Percentiles rank a stretch among this genome's conserved stretches.
phyloP scores from a whole-genome alignment of 2,888 invertebrate species.

The Microchrysa polita region DNA sequence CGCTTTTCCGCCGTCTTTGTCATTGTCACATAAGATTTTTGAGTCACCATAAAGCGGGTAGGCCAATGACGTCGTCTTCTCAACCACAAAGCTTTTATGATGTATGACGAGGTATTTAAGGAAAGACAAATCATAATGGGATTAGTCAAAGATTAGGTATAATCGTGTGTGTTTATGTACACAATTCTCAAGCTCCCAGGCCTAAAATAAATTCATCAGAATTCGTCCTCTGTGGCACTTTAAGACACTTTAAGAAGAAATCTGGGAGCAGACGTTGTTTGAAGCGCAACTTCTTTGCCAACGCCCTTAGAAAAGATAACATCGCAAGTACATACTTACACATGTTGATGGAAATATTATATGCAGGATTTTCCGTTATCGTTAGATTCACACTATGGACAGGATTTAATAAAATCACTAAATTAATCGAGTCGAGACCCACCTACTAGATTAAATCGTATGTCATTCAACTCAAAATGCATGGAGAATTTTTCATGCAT shows the following conservation, averaged over 20 bases:
- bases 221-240: neutral
- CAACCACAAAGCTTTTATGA: slow-evolving; percentile 38
- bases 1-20: slow-evolving; percentile 14
- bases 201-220: neutral
- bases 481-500: too few relatives aligned
- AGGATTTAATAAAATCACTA: too few relatives aligned
- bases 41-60: slow-evolving; percentile 47
- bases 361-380: too few relatives aligned
- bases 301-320: neutral
- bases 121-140: slow-evolving; percentile 48
- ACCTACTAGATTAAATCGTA: too few relatives aligned
- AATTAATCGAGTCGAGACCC: too few relatives aligned
- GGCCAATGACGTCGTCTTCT: slow-evolving; percentile 45
- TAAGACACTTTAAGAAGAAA: too few relatives aligned
- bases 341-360: too few relatives aligned
- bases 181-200: neutral
- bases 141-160: slow-evolving; percentile 39
- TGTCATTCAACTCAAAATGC: too few relatives aligned
- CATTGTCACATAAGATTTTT: slow-evolving; percentile 45
- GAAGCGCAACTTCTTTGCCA: neutral
- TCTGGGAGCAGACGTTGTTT: neutral
- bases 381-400: too few relatives aligned
- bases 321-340: neutral
- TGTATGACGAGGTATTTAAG: slow-evolving; percentile 43
- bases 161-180: neutral